Evolutionary conservation across 2,888 invertebrate genomes (phyloP).

Genomic region (Pinctada fucata): DNA sequence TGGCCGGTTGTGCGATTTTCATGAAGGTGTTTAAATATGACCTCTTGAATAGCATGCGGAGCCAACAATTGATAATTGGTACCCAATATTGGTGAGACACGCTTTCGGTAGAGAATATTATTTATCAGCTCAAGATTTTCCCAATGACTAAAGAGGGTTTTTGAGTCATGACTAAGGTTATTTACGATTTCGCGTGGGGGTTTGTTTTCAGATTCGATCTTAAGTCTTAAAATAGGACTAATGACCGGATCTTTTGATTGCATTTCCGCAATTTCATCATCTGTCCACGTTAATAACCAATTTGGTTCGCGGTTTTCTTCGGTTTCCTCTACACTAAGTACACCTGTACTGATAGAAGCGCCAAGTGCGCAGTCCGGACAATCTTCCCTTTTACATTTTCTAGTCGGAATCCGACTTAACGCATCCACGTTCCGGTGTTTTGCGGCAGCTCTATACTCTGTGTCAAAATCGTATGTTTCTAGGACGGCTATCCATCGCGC

Average conservation of each 20-base stretch:
- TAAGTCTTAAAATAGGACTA: conserved; percentile 6
- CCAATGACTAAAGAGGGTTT: not conserved
- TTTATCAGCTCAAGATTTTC: not conserved
- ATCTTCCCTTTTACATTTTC: conserved; percentile 9
- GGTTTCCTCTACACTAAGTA: not conserved
- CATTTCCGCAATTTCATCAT: conserved; percentile 12
- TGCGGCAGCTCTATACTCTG: conserved; percentile 25
- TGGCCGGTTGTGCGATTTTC: conserved; percentile 31
- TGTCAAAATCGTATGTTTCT: conserved; percentile 21
- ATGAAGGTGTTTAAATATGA: conserved; percentile 21
- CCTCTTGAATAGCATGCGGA: conserved; percentile 24
- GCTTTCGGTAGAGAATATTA: conserved; percentile 9
- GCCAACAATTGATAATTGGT: conserved; percentile 14
- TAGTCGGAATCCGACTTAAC: conserved; percentile 19
- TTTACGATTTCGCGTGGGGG: not conserved
- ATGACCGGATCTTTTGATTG: conserved; percentile 11
- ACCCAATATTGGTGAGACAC: not conserved
- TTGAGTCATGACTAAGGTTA: conserved; percentile 3
- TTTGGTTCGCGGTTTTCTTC: not conserved
- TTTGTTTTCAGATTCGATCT: not conserved
- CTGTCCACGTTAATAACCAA: conserved; percentile 17
- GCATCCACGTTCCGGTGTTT: conserved; percentile 28
- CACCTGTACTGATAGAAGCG: not conserved
- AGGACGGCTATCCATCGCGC: conserved; percentile 27
- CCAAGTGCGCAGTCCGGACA: conserved; percentile 1